These are phyloP conservation scores for Rhynchophorus ferrugineus DNA, from an alignment of 1,140 invertebrate genomes.

Conservation along the genomic window DNA sequence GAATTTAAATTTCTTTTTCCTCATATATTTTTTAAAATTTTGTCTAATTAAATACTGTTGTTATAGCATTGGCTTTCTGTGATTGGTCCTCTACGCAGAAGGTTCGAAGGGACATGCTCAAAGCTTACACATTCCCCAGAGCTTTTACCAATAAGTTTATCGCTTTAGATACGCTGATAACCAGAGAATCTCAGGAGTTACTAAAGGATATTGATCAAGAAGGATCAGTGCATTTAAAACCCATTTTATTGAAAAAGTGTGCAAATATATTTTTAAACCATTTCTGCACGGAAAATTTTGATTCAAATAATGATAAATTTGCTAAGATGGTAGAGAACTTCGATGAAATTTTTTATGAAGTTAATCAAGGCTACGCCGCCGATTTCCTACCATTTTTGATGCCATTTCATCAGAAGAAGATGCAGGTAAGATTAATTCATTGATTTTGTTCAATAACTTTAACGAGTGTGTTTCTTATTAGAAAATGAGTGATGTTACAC, in stretches of 20 bases:
- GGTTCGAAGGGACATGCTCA: conserved; percentile 64
- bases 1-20: no score
- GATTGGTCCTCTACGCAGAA: conserved; percentile 77
- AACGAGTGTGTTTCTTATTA: conserved; percentile 20
- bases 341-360: conserved; percentile 81
- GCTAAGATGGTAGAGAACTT: conserved; percentile 57
- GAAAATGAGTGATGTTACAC: conserved; percentile 56
- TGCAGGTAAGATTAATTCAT: conserved; percentile 34
- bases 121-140: conserved; percentile 66
- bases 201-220: conserved; percentile 32
- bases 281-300: conserved; percentile 69
- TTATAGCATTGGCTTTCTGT: conserved; percentile 74
- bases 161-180: conserved; percentile 52
- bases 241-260: conserved; percentile 54
- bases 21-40: no score
- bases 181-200: conserved; percentile 42
- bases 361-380: conserved; percentile 78
- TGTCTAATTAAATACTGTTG: conserved; percentile 16
- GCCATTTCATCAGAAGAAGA: conserved; percentile 60
- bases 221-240: conserved; percentile 48
- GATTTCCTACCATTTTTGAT: conserved; percentile 78
- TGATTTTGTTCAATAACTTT: not conserved
- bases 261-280: conserved; percentile 78
- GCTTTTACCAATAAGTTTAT: conserved; percentile 59
- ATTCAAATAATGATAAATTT: conserved; percentile 55